Evolutionary conservation across 2,888 invertebrate genomes (phyloP).

Genomic region (Drymonia ruficornis): DNA sequence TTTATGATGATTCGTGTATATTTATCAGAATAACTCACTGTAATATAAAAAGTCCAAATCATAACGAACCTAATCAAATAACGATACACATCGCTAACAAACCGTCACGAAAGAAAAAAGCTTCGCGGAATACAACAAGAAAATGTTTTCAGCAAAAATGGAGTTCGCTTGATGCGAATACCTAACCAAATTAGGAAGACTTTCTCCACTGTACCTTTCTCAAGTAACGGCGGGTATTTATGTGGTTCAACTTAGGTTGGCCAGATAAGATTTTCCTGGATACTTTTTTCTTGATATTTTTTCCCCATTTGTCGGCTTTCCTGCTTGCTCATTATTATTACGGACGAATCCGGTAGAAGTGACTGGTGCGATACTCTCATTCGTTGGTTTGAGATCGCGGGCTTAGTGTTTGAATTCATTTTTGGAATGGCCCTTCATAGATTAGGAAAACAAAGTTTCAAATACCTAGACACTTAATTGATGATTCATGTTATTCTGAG

Average conservation of each 20-base stretch:
- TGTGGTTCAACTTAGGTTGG: conserved; percentile 42
- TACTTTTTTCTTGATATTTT: conserved; percentile 58
- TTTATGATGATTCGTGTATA: too few relatives aligned
- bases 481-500: too few relatives aligned
- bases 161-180: conserved; percentile 45
- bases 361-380: conserved; percentile 39
- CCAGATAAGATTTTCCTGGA: conserved; percentile 53
- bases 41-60: conserved; percentile 4
- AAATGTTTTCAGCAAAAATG: conserved; percentile 56
- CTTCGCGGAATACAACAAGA: conserved; percentile 45
- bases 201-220: conserved; percentile 24
- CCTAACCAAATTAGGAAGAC: conserved; percentile 32
- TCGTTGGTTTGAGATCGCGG: conserved; percentile 15
- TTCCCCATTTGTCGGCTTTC: conserved; percentile 47
- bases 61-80: conserved; percentile 25
- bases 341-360: conserved; percentile 46
- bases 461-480: too few relatives aligned
- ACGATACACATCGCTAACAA: conserved; percentile 17
- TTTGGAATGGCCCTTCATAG: too few relatives aligned
- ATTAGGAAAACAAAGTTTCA: too few relatives aligned
- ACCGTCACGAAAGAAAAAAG: conserved; percentile 38
- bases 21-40: not conserved
- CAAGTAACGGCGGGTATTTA: conserved; percentile 8
- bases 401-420: too few relatives aligned
- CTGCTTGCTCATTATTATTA: conserved; percentile 53